A percentile compares a stretch with the other conserved stretches of the same genome.
Conservation (phyloP, 2,113 vertebrate genomes). For the Pagrus major region DNA sequence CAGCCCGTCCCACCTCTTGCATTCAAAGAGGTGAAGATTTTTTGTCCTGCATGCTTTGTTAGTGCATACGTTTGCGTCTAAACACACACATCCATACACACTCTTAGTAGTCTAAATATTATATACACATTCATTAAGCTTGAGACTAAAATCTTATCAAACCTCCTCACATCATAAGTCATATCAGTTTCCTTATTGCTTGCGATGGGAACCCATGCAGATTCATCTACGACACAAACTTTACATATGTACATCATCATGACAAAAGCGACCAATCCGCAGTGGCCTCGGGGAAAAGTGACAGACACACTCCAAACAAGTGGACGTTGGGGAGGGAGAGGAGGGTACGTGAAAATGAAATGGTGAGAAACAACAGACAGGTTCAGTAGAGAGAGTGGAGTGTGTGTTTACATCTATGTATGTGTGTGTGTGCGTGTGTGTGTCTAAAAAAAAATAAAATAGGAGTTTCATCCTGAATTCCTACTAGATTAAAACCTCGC, state of each 20-base stretch:
- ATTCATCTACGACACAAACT: conserved; percentile 77
- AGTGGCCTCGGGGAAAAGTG: conserved; percentile 26
- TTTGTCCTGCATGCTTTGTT: conserved; percentile 82
- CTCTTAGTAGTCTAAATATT: conserved; percentile 65
- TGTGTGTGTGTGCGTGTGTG: background rate
- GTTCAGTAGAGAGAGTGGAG: conserved; percentile 7
- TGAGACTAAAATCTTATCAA: conserved; percentile 75
- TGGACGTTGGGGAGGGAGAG: background rate
- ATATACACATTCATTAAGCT: conserved; percentile 79
- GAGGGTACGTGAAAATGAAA: conserved; percentile 14
- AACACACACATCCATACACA: conserved; percentile 77
- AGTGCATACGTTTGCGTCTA: conserved; percentile 81
- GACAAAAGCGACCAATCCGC: conserved; percentile 55
- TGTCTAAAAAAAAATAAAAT: no score
- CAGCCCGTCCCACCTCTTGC: conserved; percentile 67
- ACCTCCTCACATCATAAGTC: conserved; percentile 61
- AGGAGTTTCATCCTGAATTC: conserved; percentile 1
- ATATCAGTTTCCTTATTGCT: conserved; percentile 82
- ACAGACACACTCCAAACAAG: conserved; percentile 35
- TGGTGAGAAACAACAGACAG: conserved; percentile 24
- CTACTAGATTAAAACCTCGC: background rate
- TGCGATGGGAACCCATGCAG: conserved; percentile 83
- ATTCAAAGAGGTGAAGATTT: conserved; percentile 67
- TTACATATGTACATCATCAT: conserved; percentile 81
- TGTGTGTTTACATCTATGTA: background rate